These are phyloP conservation scores for Hyposoter didymator DNA, from an alignment of 2,888 invertebrate genomes.

Conservation along the genomic window DNA sequence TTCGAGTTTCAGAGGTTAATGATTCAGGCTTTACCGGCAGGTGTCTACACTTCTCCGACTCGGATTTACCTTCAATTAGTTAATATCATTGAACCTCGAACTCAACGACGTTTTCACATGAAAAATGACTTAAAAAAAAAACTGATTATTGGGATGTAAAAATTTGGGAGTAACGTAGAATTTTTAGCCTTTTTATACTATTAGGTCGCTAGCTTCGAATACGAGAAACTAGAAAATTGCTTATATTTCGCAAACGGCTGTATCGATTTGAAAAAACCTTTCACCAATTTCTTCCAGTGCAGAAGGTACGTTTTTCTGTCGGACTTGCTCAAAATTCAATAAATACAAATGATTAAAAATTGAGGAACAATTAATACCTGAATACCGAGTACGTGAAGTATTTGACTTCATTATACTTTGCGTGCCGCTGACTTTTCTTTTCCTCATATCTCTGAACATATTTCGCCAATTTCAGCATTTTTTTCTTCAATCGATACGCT, in stretches of 20 bases:
- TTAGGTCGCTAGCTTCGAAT: not conserved
- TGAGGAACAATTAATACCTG: not conserved
- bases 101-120: not conserved
- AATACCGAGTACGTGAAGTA: not conserved
- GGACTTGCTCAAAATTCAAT: too few relatives aligned
- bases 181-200: not conserved
- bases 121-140: not conserved
- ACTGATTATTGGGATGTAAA: too few relatives aligned
- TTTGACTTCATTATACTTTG: not conserved
- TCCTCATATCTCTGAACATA: not conserved
- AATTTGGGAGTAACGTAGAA: not conserved
- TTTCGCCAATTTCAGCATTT: not conserved
- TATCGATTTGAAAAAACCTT: not conserved
- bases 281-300: not conserved
- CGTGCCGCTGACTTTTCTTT: not conserved
- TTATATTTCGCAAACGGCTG: constrained; percentile 2
- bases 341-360: not conserved
- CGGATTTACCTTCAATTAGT: not conserved
- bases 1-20: not conserved
- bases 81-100: not conserved
- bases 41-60: not conserved
- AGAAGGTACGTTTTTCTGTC: not conserved
- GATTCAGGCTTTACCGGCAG: not conserved
- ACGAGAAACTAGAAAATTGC: constrained; percentile 16
- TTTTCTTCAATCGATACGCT: not conserved